Conservation (phyloP, 2,113 vertebrate species). For the Struthio camelus region DNA sequence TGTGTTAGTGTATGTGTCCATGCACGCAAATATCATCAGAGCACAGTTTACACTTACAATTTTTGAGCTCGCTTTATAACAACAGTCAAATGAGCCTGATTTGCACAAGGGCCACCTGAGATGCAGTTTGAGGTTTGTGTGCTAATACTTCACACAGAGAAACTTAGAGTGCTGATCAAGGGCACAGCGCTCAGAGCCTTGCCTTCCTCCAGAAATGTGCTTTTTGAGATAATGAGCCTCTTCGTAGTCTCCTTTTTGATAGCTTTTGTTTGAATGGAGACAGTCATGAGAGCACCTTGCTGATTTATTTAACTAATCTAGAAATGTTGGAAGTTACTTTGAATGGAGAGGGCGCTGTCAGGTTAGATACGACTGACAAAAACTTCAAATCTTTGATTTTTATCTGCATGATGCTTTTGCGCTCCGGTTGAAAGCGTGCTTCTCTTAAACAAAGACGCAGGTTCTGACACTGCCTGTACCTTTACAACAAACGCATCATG, state of each 20-base stretch:
- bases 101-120: background rate
- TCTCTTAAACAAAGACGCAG: background rate
- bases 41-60: background rate
- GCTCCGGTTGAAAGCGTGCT: background rate
- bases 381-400: background rate
- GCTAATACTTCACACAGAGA: background rate
- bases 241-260: background rate
- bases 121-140: background rate
- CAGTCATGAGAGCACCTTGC: background rate
- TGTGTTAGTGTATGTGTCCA: background rate
- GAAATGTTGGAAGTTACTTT: conserved; percentile 16
- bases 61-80: background rate
- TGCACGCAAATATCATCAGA: background rate
- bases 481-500: background rate
- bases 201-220: background rate
- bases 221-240: background rate
- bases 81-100: background rate
- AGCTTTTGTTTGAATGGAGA: conserved; percentile 13
- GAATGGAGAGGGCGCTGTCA: conserved; percentile 10
- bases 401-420: background rate
- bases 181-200: conserved; percentile 8
- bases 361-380: background rate
- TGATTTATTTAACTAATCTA: background rate
- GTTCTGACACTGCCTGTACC: background rate
- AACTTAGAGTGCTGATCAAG: background rate